Evolutionary conservation across 2,888 invertebrate genomes (phyloP), one percentile per base, ranked within the genome.

Genomic region (Erebia epiphron): DNA sequence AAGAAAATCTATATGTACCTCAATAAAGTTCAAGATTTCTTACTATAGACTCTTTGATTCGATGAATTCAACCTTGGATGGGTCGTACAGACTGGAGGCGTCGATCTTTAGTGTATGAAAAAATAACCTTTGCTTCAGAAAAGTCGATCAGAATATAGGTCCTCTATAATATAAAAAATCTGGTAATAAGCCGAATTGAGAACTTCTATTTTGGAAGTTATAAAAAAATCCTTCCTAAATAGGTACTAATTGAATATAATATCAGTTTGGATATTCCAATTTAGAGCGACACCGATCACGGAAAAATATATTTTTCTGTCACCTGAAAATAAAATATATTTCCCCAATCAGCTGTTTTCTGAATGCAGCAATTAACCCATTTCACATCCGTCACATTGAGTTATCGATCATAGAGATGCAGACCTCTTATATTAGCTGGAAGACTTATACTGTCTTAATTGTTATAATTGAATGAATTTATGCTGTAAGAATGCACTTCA

Each of bases 311-410:
- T 62, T 49, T 62, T 49, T 21, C 14, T 62, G 18, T 49, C 62
- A 62, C 62, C 49, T 49, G 62, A 46, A 62, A 21, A 62, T 62
- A 21, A 62, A 61, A 62, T 60, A 16, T 60, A 43, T 16, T 35
- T 18, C 13, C 11, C 61, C 46, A 13, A 46, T 61, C 62, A 62
- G 46, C 18, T 62, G 49, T 49, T 62, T 16, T 61, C 61, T 10
- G 61, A 16, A 43, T 62, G 62, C 62, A 49, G 18, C 62, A 62
- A 62, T 62, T 67, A 67, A 67, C 50, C 67, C 50, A 67, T 60
- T 67, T 60, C 21, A 8, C 50, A 35, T 58, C 58, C 8, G 60
- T 60, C 41, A 67, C 67, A 35, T 41, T 46, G 46, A 46, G 13
- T 46, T 13, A 46, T 13, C 13, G 46, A 11, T 46, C 46, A 46